Evolutionary conservation across 2,797 vertebrate species (phyloP).

Genomic region (Masticophis lateralis): DNA sequence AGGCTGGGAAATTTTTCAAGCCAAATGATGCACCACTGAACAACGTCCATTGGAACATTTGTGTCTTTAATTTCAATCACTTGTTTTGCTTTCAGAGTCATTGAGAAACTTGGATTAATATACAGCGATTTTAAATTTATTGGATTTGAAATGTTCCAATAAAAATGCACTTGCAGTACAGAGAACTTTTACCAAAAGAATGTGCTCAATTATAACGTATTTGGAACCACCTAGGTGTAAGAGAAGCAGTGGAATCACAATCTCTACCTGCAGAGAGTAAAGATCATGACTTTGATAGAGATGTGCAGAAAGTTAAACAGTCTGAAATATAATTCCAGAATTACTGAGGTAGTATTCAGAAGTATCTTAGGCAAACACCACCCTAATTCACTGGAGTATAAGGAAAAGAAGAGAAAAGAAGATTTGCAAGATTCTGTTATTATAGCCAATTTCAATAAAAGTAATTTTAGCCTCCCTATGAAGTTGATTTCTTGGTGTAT

Average conservation of each 20-base stretch:
- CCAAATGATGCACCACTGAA: not conserved
- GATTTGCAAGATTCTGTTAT: not conserved
- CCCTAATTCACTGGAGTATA: not conserved
- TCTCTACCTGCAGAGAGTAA: not conserved
- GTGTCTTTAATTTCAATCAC: not conserved
- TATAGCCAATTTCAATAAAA: not conserved
- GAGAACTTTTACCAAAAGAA: not conserved
- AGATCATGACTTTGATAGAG: not conserved
- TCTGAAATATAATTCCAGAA: not conserved
- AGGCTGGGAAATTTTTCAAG: not conserved
- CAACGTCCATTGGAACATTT: not conserved
- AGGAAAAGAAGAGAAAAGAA: not conserved
- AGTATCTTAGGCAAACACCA: not conserved
- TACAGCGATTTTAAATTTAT: not conserved
- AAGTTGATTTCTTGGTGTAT: not conserved
- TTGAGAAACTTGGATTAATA: not conserved
- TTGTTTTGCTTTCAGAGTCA: not conserved
- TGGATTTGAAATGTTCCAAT: not conserved
- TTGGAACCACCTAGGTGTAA: not conserved
- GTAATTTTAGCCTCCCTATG: not conserved
- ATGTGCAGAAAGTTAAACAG: not conserved
- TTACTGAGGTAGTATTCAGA: not conserved
- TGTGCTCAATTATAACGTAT: not conserved
- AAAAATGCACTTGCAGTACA: not conserved
- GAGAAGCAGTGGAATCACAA: not conserved